Percentiles rank a stretch among this genome's conserved stretches.
phyloP scores from a whole-genome alignment of 2,888 invertebrate species.

The Heteromyza rotundicornis region DNA sequence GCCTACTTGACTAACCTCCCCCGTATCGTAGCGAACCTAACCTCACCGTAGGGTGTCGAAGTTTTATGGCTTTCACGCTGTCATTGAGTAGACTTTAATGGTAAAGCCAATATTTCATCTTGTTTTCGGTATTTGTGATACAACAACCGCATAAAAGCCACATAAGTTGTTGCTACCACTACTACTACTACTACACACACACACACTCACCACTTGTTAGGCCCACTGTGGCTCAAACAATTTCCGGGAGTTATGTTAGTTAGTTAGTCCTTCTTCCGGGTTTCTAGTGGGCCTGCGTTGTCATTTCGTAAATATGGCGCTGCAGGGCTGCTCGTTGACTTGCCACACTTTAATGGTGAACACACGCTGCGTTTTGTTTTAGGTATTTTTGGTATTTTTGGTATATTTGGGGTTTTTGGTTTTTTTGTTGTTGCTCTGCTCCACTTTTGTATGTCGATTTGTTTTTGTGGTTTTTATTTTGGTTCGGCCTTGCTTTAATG shows the following conservation, averaged over 20 bases:
- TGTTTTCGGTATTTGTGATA: not conserved
- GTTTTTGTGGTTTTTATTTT: slow-evolving; percentile 6
- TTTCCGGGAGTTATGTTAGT: not conserved
- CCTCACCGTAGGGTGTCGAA: not conserved
- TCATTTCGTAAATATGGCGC: not conserved
- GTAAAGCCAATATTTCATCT: slow-evolving; percentile 6
- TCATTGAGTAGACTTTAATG: slow-evolving; percentile 52
- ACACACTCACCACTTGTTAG: not conserved
- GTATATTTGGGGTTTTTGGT: not conserved
- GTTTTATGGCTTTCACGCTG: slow-evolving; percentile 15
- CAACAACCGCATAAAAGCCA: not conserved
- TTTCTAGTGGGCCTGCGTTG: not conserved
- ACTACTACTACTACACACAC: not conserved
- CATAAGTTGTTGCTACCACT: not conserved
- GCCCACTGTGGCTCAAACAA: not conserved
- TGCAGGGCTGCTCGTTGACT: not conserved
- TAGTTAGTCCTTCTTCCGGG: not conserved
- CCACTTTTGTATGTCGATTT: not conserved
- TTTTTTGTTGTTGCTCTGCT: no score
- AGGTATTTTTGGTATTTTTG: not conserved
- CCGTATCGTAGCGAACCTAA: not conserved
- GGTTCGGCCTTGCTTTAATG: slow-evolving; percentile 1
- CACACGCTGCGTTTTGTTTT: slow-evolving; percentile 1
- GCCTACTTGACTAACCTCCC: not conserved
- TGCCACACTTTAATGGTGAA: not conserved